A percentile compares a stretch with the other conserved stretches of the same genome.
phyloP scores from a whole-genome alignment of 2,797 vertebrate genomes.

The Enteromius treurensis region DNA sequence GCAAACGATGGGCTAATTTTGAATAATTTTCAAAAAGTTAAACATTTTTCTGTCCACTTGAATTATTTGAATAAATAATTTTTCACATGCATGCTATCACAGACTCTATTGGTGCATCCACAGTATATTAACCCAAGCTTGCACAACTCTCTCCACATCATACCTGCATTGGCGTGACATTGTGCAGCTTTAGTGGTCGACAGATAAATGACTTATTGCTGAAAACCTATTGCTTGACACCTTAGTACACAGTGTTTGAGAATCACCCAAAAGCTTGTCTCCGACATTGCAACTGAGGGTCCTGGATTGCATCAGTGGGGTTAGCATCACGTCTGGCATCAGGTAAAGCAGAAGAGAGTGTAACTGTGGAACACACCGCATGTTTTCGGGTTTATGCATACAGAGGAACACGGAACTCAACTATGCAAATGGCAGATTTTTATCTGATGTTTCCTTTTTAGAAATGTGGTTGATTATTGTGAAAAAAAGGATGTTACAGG shows the following conservation, averaged over 20 bases:
- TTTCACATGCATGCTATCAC: neutral
- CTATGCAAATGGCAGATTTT: conserved; percentile 76
- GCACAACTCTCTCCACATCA: neutral
- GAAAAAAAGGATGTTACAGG: conserved; percentile 58
- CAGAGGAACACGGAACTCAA: conserved; percentile 75
- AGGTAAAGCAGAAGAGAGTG: conserved; percentile 73
- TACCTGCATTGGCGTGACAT: neutral
- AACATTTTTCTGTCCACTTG: neutral
- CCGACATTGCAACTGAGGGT: neutral
- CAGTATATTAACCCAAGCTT: neutral
- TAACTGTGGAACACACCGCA: conserved; percentile 49
- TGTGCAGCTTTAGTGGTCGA: neutral
- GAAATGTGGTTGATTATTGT: conserved; percentile 61
- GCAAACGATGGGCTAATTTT: neutral
- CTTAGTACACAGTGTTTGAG: neutral
- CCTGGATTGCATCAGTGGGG: conserved; percentile 32
- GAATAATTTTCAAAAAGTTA: neutral
- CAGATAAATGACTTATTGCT: neutral
- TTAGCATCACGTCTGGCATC: conserved; percentile 46
- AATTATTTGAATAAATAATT: neutral
- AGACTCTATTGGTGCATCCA: neutral
- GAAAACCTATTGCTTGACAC: neutral
- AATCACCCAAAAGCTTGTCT: neutral
- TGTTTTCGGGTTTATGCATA: conserved; percentile 66
- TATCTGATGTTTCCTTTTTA: conserved; percentile 70